Percentiles rank a stretch among this genome's conserved stretches.
These are phyloP conservation scores for Heliconius nattereri DNA, from an alignment of 1,140 invertebrate species.

Conservation along the genomic window DNA sequence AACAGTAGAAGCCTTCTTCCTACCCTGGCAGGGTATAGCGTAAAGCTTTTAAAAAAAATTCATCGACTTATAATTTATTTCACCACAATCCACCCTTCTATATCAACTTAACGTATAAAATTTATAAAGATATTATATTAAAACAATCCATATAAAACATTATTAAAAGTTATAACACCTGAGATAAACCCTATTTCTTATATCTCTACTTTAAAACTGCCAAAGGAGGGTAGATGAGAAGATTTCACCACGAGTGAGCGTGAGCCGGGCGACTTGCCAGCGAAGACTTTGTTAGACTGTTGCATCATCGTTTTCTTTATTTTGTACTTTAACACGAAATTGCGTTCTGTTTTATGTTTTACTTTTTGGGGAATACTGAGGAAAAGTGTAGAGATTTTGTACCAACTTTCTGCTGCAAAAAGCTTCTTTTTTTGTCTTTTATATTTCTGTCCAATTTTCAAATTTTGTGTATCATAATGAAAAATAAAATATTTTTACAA, in stretches of 20 bases:
- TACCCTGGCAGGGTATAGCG: no score
- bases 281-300: slow-evolving; percentile 8
- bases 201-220: neutral
- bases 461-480: no score
- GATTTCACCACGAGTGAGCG: slow-evolving; percentile 9
- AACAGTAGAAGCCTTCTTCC: no score
- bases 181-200: neutral
- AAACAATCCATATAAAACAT: no score
- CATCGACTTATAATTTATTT: no score
- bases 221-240: neutral
- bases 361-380: neutral
- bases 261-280: slow-evolving; percentile 5
- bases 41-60: no score
- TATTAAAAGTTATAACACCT: neutral
- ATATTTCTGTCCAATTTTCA: no score
- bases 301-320: slow-evolving; percentile 12
- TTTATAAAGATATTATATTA: no score
- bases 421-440: no score
- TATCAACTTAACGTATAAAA: no score
- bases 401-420: neutral
- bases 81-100: no score
- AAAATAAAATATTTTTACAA: no score
- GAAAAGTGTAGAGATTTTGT: neutral
- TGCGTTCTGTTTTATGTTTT: neutral
- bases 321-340: slow-evolving; percentile 3